Evolutionary conservation across 2,113 vertebrate species (phyloP).

Genomic region (Zosterops japonicus): DNA sequence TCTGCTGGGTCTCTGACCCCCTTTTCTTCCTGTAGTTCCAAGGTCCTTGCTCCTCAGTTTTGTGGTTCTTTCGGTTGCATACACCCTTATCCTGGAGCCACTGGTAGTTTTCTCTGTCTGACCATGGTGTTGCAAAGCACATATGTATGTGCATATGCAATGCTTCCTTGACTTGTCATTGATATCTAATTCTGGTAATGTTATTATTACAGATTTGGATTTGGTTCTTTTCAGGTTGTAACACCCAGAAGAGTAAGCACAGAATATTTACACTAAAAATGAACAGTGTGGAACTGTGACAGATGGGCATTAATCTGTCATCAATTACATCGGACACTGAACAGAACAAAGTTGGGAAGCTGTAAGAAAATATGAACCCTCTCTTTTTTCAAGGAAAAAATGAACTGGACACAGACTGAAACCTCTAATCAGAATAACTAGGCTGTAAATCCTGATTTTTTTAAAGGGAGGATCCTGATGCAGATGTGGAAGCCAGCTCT

Average conservation of each 20-base stretch:
- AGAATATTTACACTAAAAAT: conserved; percentile 67
- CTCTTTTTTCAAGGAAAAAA: conserved; percentile 8
- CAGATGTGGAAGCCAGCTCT: neutral
- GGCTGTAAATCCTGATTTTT: neutral
- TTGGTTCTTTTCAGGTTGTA: conserved; percentile 54
- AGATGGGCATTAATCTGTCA: conserved; percentile 71
- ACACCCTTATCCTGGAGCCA: neutral
- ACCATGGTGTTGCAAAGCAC: neutral
- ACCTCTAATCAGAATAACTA: neutral
- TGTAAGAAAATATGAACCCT: conserved; percentile 59
- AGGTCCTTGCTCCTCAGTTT: neutral
- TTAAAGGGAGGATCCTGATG: neutral
- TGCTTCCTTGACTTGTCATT: conserved; percentile 33
- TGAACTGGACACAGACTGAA: conserved; percentile 9
- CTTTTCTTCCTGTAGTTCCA: neutral
- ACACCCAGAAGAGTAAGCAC: conserved; percentile 56
- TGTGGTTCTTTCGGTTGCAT: neutral
- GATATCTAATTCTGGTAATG: conserved; percentile 34
- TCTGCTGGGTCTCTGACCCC: neutral
- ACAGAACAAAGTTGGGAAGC: conserved; percentile 56
- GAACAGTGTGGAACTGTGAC: conserved; percentile 59
- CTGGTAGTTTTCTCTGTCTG: neutral
- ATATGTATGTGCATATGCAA: conserved; percentile 31
- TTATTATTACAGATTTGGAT: conserved; percentile 29
- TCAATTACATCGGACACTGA: conserved; percentile 61